Conservation (phyloP, 1,140 invertebrate genomes). For the Meteorus sp. region DNA sequence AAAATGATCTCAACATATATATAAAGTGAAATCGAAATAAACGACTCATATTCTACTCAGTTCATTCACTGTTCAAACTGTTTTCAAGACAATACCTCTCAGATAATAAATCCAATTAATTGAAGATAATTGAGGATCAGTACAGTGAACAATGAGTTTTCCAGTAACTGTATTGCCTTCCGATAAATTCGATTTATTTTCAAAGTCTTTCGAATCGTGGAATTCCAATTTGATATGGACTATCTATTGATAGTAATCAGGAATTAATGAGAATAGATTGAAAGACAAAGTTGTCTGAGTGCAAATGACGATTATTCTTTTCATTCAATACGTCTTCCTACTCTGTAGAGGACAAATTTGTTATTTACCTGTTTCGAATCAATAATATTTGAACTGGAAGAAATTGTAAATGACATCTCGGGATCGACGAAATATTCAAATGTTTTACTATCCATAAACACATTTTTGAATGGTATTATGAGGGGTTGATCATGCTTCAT, state of each 20-base stretch:
- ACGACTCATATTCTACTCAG: too few relatives aligned
- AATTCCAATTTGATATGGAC: too few relatives aligned
- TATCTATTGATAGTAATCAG: too few relatives aligned
- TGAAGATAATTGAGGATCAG: conserved; percentile 24
- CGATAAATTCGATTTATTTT: background rate
- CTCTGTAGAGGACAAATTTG: too few relatives aligned
- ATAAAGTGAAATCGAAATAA: too few relatives aligned
- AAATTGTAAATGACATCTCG: conserved; percentile 22
- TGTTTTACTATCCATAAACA: conserved; percentile 31
- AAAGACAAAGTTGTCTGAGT: too few relatives aligned
- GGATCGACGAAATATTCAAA: conserved; percentile 34
- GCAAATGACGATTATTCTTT: too few relatives aligned
- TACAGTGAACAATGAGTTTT: conserved; percentile 34
- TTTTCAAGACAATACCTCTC: conserved; percentile 20
- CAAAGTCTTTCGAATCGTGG: background rate
- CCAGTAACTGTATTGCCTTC: conserved; percentile 31
- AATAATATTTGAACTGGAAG: conserved; percentile 9
- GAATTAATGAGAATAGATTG: too few relatives aligned
- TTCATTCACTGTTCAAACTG: too few relatives aligned
- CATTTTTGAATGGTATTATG: conserved; percentile 37
- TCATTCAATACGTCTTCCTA: too few relatives aligned
- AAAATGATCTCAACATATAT: too few relatives aligned
- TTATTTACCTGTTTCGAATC: conserved; percentile 29
- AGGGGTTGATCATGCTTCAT: conserved; percentile 10
- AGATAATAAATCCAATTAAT: conserved; percentile 42